Conservation (phyloP, 2,113 vertebrate genomes). For the Halcyon malimbica region DNA sequence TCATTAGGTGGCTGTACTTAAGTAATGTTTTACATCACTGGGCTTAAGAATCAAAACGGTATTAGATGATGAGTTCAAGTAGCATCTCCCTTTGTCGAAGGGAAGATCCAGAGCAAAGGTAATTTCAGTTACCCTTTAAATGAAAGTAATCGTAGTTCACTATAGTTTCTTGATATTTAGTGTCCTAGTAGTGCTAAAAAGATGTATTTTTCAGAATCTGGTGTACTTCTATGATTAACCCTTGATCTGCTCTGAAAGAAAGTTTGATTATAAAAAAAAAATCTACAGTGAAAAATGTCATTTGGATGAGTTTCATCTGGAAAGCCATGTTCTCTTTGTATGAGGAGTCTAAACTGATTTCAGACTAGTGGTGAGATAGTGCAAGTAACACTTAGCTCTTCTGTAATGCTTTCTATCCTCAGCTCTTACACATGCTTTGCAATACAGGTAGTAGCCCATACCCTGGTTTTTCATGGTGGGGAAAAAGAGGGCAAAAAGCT, state of each 20-base stretch:
- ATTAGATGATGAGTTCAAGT: background rate
- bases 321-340: background rate
- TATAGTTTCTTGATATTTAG: background rate
- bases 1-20: background rate
- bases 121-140: background rate
- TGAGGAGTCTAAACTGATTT: background rate
- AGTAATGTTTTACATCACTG: background rate
- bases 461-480: background rate
- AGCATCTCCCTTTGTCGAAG: background rate
- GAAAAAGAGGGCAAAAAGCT: background rate
- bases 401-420: background rate
- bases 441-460: background rate
- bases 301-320: background rate
- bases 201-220: background rate
- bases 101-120: background rate
- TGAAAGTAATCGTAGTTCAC: background rate
- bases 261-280: background rate
- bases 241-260: background rate
- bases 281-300: background rate
- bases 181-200: background rate
- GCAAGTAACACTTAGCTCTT: background rate
- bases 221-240: background rate
- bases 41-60: background rate
- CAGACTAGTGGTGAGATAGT: background rate
- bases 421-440: background rate